A percentile compares a stretch with the other conserved stretches of the same genome.
phyloP scores from a whole-genome alignment of 2,888 invertebrate species.

The Philopedon plagiatum region DNA sequence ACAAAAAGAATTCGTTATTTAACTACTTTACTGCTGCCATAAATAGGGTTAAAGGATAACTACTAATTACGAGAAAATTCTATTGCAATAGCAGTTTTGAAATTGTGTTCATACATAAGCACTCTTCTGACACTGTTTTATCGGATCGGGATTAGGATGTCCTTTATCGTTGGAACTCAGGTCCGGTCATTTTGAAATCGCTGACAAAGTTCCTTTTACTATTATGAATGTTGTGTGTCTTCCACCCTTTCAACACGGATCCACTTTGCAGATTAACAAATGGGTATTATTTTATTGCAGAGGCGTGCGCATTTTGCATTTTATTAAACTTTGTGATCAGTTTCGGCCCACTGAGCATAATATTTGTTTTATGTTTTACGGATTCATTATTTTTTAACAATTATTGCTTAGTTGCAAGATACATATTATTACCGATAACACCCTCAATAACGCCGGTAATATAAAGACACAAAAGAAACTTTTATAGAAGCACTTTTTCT shows the following conservation, averaged over 20 bases:
- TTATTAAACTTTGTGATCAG: background rate
- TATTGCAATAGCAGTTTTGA: background rate
- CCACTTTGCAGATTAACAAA: constrained; percentile 27
- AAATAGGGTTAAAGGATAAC: background rate
- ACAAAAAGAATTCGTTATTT: too few species aligned
- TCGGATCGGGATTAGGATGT: constrained; percentile 33
- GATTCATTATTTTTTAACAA: too few species aligned
- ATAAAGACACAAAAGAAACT: too few species aligned
- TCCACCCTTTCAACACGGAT: constrained; percentile 28
- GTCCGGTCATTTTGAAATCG: constrained; percentile 45
- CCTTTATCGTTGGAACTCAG: constrained; percentile 34
- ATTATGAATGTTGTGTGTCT: constrained; percentile 30
- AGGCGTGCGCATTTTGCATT: background rate
- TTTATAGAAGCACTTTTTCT: too few species aligned
- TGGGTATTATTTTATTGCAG: constrained; percentile 25
- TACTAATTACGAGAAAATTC: background rate
- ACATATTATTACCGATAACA: too few species aligned
- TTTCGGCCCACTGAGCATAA: too few species aligned
- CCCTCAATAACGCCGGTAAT: too few species aligned
- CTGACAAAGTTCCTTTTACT: constrained; percentile 41
- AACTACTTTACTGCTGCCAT: background rate
- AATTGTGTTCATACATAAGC: background rate
- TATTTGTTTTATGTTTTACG: too few species aligned
- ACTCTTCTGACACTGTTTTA: constrained; percentile 17
- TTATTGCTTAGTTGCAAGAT: too few species aligned